phyloP scores from a whole-genome alignment of 92 coral and sea anemone genomes.

The Paragorgia papillata region DNA sequence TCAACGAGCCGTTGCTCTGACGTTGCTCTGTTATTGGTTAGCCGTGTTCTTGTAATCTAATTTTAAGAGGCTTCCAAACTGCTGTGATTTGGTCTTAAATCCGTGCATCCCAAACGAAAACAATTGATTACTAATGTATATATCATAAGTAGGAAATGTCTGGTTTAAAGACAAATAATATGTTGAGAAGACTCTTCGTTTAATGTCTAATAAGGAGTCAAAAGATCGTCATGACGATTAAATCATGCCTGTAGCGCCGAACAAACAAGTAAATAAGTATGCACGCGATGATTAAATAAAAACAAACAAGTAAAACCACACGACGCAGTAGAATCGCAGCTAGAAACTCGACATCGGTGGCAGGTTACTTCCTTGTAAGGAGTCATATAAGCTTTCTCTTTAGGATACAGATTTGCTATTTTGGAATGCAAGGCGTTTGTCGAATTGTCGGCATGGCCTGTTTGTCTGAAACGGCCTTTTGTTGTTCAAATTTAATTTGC shows the following conservation, averaged over 20 bases:
- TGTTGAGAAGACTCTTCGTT: not conserved
- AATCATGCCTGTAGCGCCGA: not conserved
- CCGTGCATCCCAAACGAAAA: too few relatives aligned
- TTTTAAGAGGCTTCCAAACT: too few relatives aligned
- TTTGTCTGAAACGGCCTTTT: slow-evolving; percentile 32
- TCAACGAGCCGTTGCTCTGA: not conserved
- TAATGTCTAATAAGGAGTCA: not conserved
- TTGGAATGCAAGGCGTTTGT: slow-evolving; percentile 23
- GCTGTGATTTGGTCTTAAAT: too few relatives aligned
- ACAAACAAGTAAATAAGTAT: slow-evolving; percentile 1
- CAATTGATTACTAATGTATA: too few relatives aligned
- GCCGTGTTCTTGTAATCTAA: too few relatives aligned
- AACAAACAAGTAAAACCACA: not conserved
- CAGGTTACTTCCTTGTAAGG: not conserved
- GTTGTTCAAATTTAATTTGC: slow-evolving; percentile 35
- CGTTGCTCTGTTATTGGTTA: too few relatives aligned
- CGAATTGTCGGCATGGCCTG: slow-evolving; percentile 23
- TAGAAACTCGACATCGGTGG: too few relatives aligned
- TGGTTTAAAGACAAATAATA: too few relatives aligned
- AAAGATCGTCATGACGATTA: not conserved
- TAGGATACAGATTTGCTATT: not conserved
- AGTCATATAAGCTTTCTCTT: not conserved
- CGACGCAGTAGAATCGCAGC: too few relatives aligned
- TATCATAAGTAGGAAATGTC: too few relatives aligned
- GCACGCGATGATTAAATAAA: not conserved